Percentiles rank a stretch among this genome's conserved stretches.
These are phyloP conservation scores for Auanema freiburgensis DNA, from an alignment of 2,888 invertebrate species.

Conservation along the genomic window DNA sequence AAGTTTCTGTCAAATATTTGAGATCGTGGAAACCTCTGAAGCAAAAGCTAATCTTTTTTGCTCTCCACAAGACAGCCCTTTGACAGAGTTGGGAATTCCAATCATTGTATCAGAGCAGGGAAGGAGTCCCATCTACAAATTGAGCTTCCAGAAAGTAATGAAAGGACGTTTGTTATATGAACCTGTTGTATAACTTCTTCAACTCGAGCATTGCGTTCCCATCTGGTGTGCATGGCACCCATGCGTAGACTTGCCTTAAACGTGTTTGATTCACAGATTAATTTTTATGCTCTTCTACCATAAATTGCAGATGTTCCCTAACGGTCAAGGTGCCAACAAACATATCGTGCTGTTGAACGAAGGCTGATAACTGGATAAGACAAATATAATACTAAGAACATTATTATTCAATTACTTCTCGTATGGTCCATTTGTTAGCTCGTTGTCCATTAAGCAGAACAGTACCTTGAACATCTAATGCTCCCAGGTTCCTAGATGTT, in stretches of 20 bases:
- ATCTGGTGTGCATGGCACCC: constrained; percentile 73
- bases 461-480: constrained; percentile 39
- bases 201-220: constrained; percentile 75
- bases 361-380: constrained; percentile 74
- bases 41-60: constrained; percentile 89
- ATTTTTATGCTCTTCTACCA: constrained; percentile 71
- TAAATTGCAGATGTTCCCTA: constrained; percentile 82
- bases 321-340: constrained; percentile 84
- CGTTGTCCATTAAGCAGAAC: constrained; percentile 43
- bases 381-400: not conserved
- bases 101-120: constrained; percentile 78
- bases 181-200: constrained; percentile 70
- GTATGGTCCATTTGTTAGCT: constrained; percentile 44
- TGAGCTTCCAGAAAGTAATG: constrained; percentile 19
- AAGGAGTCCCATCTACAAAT: constrained; percentile 76
- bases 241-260: constrained; percentile 75
- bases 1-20: too few relatives aligned
- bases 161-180: not conserved
- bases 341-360: constrained; percentile 87
- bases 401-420: constrained; percentile 29
- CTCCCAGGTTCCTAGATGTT: constrained; percentile 72
- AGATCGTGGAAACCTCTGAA: constrained; percentile 76
- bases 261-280: not conserved
- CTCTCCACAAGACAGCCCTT: constrained; percentile 89
- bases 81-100: constrained; percentile 75